Evolutionary conservation across 2,797 vertebrate species (phyloP).

Genomic region (Coranthus polyacanthus): DNA sequence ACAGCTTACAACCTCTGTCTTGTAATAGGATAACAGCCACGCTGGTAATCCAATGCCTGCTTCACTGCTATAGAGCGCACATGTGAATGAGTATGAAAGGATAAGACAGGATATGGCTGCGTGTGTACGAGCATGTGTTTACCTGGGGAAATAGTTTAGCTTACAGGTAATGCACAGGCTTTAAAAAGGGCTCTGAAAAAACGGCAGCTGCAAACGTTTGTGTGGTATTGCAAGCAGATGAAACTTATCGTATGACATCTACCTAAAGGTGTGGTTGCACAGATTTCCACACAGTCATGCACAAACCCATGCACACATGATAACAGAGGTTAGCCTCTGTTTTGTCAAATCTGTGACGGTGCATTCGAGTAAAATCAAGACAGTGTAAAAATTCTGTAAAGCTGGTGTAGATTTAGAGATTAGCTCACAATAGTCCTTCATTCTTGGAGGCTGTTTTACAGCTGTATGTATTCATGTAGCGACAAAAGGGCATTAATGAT

Average conservation of each 20-base stretch:
- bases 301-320: neutral
- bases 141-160: slow-evolving; percentile 8
- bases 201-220: neutral
- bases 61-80: slow-evolving; percentile 37
- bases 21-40: slow-evolving; percentile 71
- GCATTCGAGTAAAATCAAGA: neutral
- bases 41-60: slow-evolving; percentile 65
- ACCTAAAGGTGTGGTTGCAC: neutral
- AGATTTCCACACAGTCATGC: neutral
- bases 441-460: slow-evolving; percentile 35
- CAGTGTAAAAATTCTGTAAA: neutral
- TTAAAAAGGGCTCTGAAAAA: slow-evolving; percentile 8
- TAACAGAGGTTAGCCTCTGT: slow-evolving; percentile 2
- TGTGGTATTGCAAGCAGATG: neutral
- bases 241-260: neutral
- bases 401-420: slow-evolving; percentile 10
- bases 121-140: slow-evolving; percentile 17
- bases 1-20: slow-evolving; percentile 62
- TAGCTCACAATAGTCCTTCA: slow-evolving; percentile 21
- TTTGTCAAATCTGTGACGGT: neutral
- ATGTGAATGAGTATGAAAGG: slow-evolving; percentile 48
- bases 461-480: slow-evolving; percentile 19
- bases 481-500: slow-evolving; percentile 62
- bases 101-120: slow-evolving; percentile 13
- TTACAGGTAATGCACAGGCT: neutral